Conservation (phyloP, 2,797 vertebrate species). For the Ispidina lecontei region DNA sequence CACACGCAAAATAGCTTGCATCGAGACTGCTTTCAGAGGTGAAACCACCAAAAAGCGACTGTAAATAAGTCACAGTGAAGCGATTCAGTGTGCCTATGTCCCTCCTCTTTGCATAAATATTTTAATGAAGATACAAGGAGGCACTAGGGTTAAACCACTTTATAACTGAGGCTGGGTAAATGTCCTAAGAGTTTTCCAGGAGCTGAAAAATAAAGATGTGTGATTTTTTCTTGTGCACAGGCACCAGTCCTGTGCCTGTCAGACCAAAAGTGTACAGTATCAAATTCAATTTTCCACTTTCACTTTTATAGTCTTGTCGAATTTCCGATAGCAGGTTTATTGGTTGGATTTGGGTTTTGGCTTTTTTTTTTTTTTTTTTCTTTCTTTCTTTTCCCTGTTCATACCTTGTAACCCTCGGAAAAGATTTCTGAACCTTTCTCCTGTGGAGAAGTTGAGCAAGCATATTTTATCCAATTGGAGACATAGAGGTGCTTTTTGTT, state of each 20-base stretch:
- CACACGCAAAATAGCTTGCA: background rate
- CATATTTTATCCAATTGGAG: background rate
- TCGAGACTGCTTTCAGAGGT: background rate
- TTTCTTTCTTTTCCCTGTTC: too few species aligned
- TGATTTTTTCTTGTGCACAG: accelerated
- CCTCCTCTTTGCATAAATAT: background rate
- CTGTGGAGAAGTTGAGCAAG: background rate
- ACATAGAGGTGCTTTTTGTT: background rate
- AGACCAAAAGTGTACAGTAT: background rate
- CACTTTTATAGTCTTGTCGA: background rate
- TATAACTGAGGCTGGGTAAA: background rate
- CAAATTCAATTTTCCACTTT: background rate
- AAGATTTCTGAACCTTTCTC: background rate
- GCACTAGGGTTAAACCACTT: background rate
- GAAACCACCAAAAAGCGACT: background rate
- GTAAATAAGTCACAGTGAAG: background rate
- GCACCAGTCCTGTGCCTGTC: background rate
- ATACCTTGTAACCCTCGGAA: background rate
- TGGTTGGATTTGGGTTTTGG: too few species aligned
- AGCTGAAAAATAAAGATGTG: background rate
- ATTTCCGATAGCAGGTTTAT: background rate
- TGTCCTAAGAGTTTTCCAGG: background rate
- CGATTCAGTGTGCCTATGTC: background rate
- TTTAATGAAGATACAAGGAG: background rate
- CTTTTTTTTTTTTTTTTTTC: background rate